Conservation (phyloP, 2,797 vertebrate species). For the Sternarchorhynchus goeldii region DNA sequence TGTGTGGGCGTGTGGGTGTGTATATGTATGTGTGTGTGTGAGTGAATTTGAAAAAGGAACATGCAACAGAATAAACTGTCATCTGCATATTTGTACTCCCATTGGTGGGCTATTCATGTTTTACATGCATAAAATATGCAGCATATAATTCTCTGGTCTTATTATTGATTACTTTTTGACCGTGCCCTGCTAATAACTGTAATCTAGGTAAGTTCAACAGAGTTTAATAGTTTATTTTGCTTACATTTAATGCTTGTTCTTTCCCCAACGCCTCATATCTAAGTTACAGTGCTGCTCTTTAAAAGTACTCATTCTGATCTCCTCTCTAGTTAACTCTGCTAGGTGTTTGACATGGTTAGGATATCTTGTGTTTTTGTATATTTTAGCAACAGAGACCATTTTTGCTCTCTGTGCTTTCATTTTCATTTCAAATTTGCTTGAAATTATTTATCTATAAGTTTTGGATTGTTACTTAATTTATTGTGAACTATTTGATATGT, state of each 20-base stretch:
- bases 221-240: neutral
- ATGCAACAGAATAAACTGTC: slow-evolving; percentile 12
- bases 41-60: slow-evolving; percentile 21
- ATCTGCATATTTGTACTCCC: neutral
- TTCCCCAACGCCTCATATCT: neutral
- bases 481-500: no score
- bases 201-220: slow-evolving; percentile 61
- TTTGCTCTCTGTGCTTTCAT: neutral
- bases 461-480: no score
- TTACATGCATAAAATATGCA: neutral
- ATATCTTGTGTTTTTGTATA: neutral
- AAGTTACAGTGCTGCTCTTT: neutral
- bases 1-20: neutral
- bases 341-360: neutral
- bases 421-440: slow-evolving; percentile 18
- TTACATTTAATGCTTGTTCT: neutral
- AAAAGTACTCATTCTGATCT: neutral
- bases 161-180: slow-evolving; percentile 1
- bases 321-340: slow-evolving; percentile 10
- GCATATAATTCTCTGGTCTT: slow-evolving; percentile 12
- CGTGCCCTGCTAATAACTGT: slow-evolving; percentile 9
- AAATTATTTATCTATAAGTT: neutral
- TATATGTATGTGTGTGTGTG: neutral
- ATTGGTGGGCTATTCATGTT: neutral
- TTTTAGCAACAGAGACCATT: slow-evolving; percentile 10